Evolutionary conservation across 2,113 vertebrate species (phyloP).

Genomic region (Rhinolophus ferrumequinum): DNA sequence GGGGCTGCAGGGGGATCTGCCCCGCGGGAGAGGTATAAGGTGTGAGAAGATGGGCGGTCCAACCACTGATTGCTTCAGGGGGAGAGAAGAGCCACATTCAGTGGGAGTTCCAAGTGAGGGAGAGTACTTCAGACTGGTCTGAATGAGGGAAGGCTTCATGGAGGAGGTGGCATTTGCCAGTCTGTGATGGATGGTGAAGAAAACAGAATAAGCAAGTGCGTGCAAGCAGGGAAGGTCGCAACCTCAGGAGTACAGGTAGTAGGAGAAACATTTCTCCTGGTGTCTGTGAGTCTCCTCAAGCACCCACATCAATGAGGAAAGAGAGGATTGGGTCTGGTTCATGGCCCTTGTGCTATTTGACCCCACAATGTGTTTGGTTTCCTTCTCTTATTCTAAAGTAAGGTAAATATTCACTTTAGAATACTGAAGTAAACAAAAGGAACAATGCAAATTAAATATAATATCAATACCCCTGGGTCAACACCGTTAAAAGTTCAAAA

Average conservation of each 20-base stretch:
- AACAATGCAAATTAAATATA: neutral
- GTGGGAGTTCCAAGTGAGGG: neutral
- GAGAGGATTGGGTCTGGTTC: neutral
- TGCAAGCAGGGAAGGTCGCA: neutral
- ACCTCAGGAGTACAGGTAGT: neutral
- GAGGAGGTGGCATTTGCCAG: neutral
- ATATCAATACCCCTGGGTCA: neutral
- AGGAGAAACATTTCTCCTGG: neutral
- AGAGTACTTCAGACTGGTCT: neutral
- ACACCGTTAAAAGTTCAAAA: neutral
- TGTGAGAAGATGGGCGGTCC: neutral
- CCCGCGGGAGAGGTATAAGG: neutral
- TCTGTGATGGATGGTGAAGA: neutral
- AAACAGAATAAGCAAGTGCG: neutral
- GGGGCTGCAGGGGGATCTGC: neutral
- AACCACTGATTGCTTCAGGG: neutral
- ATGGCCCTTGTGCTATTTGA: neutral
- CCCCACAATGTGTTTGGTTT: neutral
- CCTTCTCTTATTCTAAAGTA: neutral
- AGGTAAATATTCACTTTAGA: neutral
- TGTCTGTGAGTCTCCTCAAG: neutral
- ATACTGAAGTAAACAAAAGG: neutral
- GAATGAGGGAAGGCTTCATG: neutral
- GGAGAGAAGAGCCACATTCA: neutral
- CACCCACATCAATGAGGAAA: neutral